Evolutionary conservation across 1,140 invertebrate species (phyloP).

Genomic region (Kradibia gibbosae): DNA sequence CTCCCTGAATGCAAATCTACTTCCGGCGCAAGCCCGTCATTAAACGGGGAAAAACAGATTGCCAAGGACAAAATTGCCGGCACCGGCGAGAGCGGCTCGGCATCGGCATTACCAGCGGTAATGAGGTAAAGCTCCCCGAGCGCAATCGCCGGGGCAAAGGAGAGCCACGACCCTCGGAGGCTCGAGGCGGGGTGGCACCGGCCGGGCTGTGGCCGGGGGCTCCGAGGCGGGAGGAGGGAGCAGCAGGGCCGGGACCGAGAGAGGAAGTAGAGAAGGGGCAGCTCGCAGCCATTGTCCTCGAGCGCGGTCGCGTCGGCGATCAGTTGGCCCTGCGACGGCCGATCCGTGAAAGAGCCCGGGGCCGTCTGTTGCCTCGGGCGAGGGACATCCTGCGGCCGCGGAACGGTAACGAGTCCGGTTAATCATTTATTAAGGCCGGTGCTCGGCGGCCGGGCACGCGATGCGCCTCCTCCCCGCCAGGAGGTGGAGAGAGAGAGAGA

Average conservation of each 20-base stretch:
- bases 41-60: not conserved
- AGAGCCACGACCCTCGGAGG: not conserved
- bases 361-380: not conserved
- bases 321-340: not conserved
- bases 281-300: not conserved
- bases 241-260: not conserved
- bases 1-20: not conserved
- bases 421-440: conserved; percentile 44
- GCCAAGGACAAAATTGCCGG: not conserved
- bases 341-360: not conserved
- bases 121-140: not conserved
- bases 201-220: too few relatives aligned
- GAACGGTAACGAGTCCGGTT: conserved; percentile 38
- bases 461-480: not conserved
- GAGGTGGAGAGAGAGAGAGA: too few relatives aligned
- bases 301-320: not conserved
- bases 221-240: not conserved
- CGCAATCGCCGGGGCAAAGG: not conserved
- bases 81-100: not conserved
- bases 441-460: not conserved
- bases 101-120: not conserved
- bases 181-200: too few relatives aligned
- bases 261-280: not conserved
- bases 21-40: not conserved
- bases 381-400: not conserved